A percentile compares a stretch with the other conserved stretches of the same genome.
phyloP scores from a whole-genome alignment of 2,888 invertebrate genomes.

The Furcula furcula region DNA sequence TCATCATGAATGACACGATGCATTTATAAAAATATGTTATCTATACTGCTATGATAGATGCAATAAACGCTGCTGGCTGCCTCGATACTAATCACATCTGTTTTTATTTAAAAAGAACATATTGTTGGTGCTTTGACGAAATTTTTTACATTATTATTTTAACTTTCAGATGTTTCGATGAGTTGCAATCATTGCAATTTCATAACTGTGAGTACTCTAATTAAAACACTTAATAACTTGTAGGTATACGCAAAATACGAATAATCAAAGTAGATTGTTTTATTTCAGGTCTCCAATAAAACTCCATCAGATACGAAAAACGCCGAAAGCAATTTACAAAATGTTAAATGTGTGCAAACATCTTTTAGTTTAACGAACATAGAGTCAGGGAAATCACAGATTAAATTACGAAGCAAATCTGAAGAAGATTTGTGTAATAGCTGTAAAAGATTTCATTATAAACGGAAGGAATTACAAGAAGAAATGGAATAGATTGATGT shows the following conservation, averaged over 20 bases:
- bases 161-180: not conserved
- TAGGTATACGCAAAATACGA: too few species aligned
- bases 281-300: constrained; percentile 17
- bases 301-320: not conserved
- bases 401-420: constrained; percentile 14
- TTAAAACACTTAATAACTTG: not conserved
- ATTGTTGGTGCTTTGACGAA: too few species aligned
- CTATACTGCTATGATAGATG: too few species aligned
- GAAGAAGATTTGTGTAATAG: constrained; percentile 10
- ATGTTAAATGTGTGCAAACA: constrained; percentile 13
- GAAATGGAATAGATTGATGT: constrained; percentile 21
- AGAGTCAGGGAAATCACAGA: constrained; percentile 6
- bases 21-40: too few species aligned
- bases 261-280: constrained; percentile 23
- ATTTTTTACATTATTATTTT: too few species aligned
- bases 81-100: too few species aligned
- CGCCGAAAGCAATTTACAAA: not conserved
- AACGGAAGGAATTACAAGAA: constrained; percentile 8
- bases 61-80: too few species aligned
- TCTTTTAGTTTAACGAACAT: constrained; percentile 11
- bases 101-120: too few species aligned
- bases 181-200: not conserved
- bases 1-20: too few species aligned
- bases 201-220: constrained; percentile 7
- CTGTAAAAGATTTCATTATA: constrained; percentile 3